Evolutionary conservation across 2,113 vertebrate species (phyloP), one percentile per base, ranked within the genome.

Genomic region (Saguinus imperator): DNA sequence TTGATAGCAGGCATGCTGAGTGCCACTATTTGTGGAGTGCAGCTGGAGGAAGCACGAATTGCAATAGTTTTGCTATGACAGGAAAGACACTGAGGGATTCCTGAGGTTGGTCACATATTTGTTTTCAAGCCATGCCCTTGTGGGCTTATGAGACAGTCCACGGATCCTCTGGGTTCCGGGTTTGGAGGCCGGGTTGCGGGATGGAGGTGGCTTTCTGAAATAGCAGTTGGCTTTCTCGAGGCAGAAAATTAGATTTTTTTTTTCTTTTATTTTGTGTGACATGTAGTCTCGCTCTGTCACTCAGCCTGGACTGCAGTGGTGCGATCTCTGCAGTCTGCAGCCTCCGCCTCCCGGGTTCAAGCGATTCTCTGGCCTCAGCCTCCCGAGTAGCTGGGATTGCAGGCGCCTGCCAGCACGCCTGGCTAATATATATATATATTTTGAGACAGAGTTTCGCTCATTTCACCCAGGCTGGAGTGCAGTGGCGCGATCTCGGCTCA

Each of bases 1-100:
- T 48, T 86, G 98, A 98, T 96, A 93, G 57, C 17, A 0, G 96
- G 87, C 76, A 89, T 77, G 87, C 89, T 35, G 80, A 79, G 48
- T 21, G 55, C 40, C 72, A 91, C 97, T 98, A 95, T 92, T 98
- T 97, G 73, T 87, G 94, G 96, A 90, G 25, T 66, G 94, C 97
- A 97, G 97, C 98, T 97, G 94, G 55, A 93, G 66, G 90, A 93
- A 95, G 92, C 48, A 58, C 87, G 80, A 68, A 95, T 45, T 5
- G 7, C 8, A 89, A 50, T 12, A 64, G 52, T 7, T 58, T 81
- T 64, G 94, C 57, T 64, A 21, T n/a, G 90, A 66, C 8, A 81
- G 45, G n/a, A 27, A 12, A 48, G n/a, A 8, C 92, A 29, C 90
- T n/a, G 87, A 88, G 66, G 57, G 43, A 73, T 77, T 40, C 37